Base-by-base conservation (phyloP, 53 echinoderm and acorn worm genomes). In the Echinometra lucunter region DNA sequence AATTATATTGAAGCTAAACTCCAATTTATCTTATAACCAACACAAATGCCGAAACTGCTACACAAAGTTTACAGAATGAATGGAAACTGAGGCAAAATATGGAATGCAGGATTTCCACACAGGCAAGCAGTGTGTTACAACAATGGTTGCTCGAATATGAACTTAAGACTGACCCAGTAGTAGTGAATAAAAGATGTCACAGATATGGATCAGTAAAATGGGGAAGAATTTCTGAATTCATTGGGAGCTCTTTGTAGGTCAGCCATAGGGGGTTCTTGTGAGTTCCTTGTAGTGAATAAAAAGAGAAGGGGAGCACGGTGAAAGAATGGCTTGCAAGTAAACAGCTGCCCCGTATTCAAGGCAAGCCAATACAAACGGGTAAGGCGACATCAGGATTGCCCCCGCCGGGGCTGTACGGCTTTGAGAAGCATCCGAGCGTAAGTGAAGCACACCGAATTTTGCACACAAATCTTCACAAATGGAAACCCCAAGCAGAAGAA, bases 291-390 rank as follows among this genome's bases (percentile, higher is more conserved):
- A 16, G 32, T 60, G 75, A 60, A 93, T 45, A 93, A 58, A 66
- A 67, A 45, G 91, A 74, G 78, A 92, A 92, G 74, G 92, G 78
- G 74, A 92, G 56, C 58, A 82, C 13, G 63, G 58, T 75, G 75
- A 94, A 94, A 83, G 94, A 60, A 83, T 16, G 63, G 66, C 83
- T 63, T 13, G 45, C 94, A 60, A 83, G 94, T 94, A 94, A 94
- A 94, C 94, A 94, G 57, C 94, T 94, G 94, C 94, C 82, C 94
- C 35, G 94, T 85, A 94, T 94, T 94, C 94, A 94, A 47, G 83
- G 83, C 94, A 94, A 34, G 85, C 82, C 38, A 94, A 60, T 66
- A 94, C 85, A 83, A 94, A 83, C 94, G 94, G 94, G 58, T 58
- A 55, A 94, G 94, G 94, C 94, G 94, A 94, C 94, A 63, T 58